Conservation (phyloP, 2,888 invertebrate genomes). For the Strigamia maritima region DNA sequence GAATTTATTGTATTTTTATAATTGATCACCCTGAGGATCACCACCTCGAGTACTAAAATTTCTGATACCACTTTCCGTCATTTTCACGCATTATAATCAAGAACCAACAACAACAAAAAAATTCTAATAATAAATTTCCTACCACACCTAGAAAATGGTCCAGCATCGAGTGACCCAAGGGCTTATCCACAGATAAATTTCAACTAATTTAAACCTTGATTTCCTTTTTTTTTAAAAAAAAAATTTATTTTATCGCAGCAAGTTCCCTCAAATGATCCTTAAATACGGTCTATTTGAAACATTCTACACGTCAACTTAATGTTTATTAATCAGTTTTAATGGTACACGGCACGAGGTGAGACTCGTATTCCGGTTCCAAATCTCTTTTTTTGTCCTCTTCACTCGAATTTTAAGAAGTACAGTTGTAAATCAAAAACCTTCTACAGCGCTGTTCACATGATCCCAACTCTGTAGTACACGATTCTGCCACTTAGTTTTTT, state of each 20-base stretch:
- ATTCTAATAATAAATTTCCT: background rate
- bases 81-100: background rate
- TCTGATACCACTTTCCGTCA: too few relatives aligned
- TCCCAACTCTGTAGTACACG: background rate
- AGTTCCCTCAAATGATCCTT: slow-evolving; percentile 15
- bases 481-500: background rate
- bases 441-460: background rate
- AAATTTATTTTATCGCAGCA: too few relatives aligned
- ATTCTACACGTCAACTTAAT: slow-evolving; percentile 19
- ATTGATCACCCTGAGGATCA: too few relatives aligned
- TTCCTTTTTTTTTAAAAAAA: background rate
- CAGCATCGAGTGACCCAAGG: background rate
- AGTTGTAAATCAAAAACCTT: background rate
- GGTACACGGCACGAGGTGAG: slow-evolving; percentile 23
- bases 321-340: slow-evolving; percentile 23
- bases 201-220: background rate
- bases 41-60: too few relatives aligned
- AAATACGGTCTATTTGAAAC: slow-evolving; percentile 16
- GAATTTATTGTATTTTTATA: too few relatives aligned
- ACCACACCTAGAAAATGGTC: background rate
- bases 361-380: background rate
- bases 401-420: slow-evolving; percentile 5
- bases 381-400: background rate
- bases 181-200: background rate
- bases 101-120: background rate